phyloP scores from a whole-genome alignment of 2,888 invertebrate genomes.

The Alloplasta piceator region DNA sequence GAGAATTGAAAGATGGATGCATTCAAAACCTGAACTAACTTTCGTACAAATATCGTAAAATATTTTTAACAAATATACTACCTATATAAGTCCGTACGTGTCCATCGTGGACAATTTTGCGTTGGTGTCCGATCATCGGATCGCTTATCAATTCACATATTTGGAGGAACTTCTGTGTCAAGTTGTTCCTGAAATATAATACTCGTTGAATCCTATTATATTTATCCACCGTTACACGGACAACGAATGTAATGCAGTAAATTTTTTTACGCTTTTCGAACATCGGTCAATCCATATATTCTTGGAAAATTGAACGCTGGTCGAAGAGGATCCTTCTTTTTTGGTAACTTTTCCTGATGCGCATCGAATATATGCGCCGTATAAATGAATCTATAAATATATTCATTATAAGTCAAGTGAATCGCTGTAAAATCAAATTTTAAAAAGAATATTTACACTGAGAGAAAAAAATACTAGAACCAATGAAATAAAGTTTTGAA shows the following conservation, averaged over 20 bases:
- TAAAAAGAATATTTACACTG: too few relatives aligned
- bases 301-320: conserved; percentile 90
- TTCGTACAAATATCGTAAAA: too few relatives aligned
- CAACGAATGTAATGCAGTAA: not conserved
- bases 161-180: conserved; percentile 87
- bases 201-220: not conserved
- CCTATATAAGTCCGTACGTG: conserved; percentile 84
- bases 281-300: conserved; percentile 89
- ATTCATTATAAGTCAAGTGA: conserved; percentile 83
- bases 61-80: too few relatives aligned
- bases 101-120: conserved; percentile 86
- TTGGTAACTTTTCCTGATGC: conserved; percentile 91
- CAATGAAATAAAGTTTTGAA: too few relatives aligned
- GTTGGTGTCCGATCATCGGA: conserved; percentile 84
- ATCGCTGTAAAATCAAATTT: conserved; percentile 13
- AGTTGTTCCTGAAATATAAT: conserved; percentile 85
- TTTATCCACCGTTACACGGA: not conserved
- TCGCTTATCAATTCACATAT: conserved; percentile 88
- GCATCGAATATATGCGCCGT: conserved; percentile 90
- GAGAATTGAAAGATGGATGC: too few relatives aligned
- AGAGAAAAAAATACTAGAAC: too few relatives aligned
- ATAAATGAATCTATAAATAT: conserved; percentile 85
- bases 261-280: conserved; percentile 88
- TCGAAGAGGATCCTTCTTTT: conserved; percentile 87
- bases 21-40: too few relatives aligned